Evolutionary conservation across 2,113 vertebrate species (phyloP).

Genomic region (Hucho hucho): DNA sequence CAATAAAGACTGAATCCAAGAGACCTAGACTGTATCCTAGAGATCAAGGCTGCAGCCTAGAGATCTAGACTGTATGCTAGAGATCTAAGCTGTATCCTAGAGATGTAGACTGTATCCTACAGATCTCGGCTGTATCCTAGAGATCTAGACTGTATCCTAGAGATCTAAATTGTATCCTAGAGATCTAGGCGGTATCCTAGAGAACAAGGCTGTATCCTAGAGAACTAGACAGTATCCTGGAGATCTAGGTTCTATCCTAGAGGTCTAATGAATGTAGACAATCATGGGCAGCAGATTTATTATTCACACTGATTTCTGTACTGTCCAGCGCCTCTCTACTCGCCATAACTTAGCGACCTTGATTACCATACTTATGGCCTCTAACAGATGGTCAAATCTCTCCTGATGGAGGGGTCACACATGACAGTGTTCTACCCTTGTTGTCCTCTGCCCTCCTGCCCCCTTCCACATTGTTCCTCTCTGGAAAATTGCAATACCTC

Average conservation of each 20-base stretch:
- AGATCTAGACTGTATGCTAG: too few species aligned
- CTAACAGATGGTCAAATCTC: not conserved
- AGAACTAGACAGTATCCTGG: too few species aligned
- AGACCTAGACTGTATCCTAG: too few species aligned
- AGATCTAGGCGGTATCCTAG: too few species aligned
- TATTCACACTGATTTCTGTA: not conserved
- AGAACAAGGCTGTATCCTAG: too few species aligned
- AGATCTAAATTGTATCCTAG: too few species aligned
- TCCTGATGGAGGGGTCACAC: conserved; percentile 3
- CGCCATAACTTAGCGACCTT: not conserved
- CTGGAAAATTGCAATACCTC: conserved; percentile 11
- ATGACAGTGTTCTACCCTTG: conserved; percentile 9
- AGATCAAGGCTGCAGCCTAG: too few species aligned
- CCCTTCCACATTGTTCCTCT: conserved; percentile 7
- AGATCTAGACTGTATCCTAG: too few species aligned
- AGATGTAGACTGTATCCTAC: too few species aligned
- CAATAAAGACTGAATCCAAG: too few species aligned
- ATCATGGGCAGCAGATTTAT: not conserved
- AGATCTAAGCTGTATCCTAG: too few species aligned
- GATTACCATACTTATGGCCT: conserved; percentile 3
- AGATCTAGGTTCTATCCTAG: not conserved
- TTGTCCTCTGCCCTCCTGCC: conserved; percentile 7
- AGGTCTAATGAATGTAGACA: not conserved
- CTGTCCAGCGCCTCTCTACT: not conserved
- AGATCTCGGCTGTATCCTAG: too few species aligned